Base-by-base conservation (phyloP, 2,888 invertebrate species). In the Tricholauxania praeusta region DNA sequence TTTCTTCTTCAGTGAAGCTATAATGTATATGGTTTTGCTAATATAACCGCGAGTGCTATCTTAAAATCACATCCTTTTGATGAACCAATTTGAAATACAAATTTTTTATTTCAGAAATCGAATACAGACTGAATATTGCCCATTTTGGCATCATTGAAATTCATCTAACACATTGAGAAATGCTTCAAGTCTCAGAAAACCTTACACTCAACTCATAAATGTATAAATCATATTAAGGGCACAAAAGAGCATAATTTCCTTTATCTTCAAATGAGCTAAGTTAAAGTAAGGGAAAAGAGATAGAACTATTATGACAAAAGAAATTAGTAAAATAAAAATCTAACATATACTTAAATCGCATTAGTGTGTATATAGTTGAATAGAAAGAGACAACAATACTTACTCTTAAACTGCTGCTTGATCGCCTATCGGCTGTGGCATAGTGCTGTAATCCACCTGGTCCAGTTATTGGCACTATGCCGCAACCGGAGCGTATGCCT, bases 401-500 rank as follows among this genome's bases (percentile, higher is more conserved):
- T 87, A 87, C 87, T 85, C 87, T 80, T 60, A 87, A 76, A 79
- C 83, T 87, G 79, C 87, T 83, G 78, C 82, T 87, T 76, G 87
- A 86, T 77, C 87, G 86, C 57, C 87, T 86, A 83, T 87, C 87
- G 81, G 85, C 82, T 81, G 86, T 84, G 82, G 85, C 83, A 85
- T 86, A 87, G 81, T 87, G 87, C 80, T 87, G 87, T 60, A 87
- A 82, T 80, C 87, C 87, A 78, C 86, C 86, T 52, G 87, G 86
- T 81, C 87, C 87, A 71, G 87, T 87, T 69, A 87, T 81, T 62
- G 87, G 87, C 78, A 87, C 86, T 82, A 87, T 86, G 81, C 86
- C 86, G 82, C 87, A 87, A 82, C 87, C 87, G 79, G 86, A 87
- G 75, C 87, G 86, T 77, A 87, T 87, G 82, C 87, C 87, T 85